These are phyloP conservation scores for Microplitis mediator DNA, from an alignment of 1,140 invertebrate genomes.

Conservation along the genomic window DNA sequence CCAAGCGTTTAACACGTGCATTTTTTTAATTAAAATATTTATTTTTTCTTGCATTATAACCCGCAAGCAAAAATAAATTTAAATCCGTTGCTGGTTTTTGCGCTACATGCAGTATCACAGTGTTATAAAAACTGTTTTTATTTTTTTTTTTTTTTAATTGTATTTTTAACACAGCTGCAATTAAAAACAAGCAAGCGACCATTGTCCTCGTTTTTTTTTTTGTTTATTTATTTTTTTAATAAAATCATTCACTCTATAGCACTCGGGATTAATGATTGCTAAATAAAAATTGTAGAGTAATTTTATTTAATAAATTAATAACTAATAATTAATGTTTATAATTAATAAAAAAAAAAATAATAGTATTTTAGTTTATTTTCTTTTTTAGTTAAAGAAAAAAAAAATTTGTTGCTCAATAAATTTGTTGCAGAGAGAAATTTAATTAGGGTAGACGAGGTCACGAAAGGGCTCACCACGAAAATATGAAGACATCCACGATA, in stretches of 20 bases:
- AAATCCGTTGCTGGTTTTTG: neutral
- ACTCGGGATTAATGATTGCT: neutral
- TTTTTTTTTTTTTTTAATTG: neutral
- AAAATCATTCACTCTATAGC: too few species aligned
- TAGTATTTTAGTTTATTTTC: too few species aligned
- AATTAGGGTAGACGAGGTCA: conserved; percentile 29
- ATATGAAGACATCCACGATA: conserved; percentile 47
- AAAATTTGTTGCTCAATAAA: neutral
- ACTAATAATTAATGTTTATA: too few species aligned
- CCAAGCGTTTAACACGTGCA: neutral
- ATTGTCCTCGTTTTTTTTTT: neutral
- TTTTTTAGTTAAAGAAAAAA: too few species aligned
- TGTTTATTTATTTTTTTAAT: neutral
- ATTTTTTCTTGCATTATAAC: conserved; percentile 11
- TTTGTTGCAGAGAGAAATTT: conserved; percentile 8
- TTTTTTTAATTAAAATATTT: neutral
- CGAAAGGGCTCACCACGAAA: conserved; percentile 30
- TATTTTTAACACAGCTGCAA: neutral
- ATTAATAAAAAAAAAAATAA: neutral
- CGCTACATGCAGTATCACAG: conserved; percentile 23
- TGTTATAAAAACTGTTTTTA: conserved; percentile 22
- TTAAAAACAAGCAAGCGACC: conserved; percentile 17
- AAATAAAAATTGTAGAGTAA: neutral
- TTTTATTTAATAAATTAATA: neutral
- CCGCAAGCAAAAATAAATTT: neutral